phyloP scores from a whole-genome alignment of 1,140 invertebrate genomes.

The Acromyrmex heyeri region DNA sequence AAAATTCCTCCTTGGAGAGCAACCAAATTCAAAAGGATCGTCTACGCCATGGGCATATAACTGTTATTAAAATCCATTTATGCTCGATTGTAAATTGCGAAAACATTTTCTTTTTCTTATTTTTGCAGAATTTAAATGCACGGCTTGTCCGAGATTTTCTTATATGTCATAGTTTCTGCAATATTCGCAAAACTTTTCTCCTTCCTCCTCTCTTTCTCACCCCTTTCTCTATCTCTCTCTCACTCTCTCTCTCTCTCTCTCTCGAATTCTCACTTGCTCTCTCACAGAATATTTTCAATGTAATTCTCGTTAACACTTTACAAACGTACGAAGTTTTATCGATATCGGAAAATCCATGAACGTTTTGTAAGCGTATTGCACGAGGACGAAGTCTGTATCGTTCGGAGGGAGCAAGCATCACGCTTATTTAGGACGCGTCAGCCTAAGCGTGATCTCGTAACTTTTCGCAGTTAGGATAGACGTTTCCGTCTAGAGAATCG shows the following conservation, averaged over 20 bases:
- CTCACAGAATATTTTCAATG: constrained; percentile 27
- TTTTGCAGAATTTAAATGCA: not conserved
- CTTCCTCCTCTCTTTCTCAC: no score
- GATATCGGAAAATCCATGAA: not conserved
- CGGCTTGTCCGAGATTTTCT: not conserved
- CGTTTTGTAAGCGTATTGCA: constrained; percentile 22
- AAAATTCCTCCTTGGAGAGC: constrained; percentile 39
- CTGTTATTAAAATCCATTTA: constrained; percentile 46
- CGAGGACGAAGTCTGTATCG: not conserved
- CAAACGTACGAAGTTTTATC: constrained; percentile 50
- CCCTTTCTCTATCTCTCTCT: no score
- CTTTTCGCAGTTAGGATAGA: constrained; percentile 53
- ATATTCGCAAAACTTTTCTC: not conserved
- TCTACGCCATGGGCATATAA: not conserved
- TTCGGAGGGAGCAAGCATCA: not conserved
- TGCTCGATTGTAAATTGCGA: not conserved
- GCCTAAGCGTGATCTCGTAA: constrained; percentile 58
- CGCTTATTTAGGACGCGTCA: constrained; percentile 56
- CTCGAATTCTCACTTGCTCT: not conserved
- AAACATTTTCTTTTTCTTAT: not conserved
- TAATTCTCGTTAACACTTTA: constrained; percentile 48
- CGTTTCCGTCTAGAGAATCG: constrained; percentile 43
- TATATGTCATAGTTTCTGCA: not conserved
- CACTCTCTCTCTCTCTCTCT: not conserved
- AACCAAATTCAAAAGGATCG: not conserved